A percentile compares a stretch with the other conserved stretches of the same genome.
Conservation (phyloP, 2,113 vertebrate genomes). For the Daboia siamensis region DNA sequence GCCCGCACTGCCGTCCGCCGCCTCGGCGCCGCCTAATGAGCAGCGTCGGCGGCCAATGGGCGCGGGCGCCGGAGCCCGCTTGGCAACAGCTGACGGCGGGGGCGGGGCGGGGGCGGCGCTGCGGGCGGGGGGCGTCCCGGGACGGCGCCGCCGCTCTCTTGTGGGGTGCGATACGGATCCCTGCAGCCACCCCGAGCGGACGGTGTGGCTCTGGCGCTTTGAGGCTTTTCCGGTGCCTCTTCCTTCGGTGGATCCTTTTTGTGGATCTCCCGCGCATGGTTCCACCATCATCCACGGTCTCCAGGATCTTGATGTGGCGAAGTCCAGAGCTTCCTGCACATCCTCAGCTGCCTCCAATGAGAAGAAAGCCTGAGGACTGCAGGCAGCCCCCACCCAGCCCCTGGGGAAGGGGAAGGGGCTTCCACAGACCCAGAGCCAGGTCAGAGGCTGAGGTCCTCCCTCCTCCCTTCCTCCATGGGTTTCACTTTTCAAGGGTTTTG, state of each 20-base stretch:
- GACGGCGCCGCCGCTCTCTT: background rate
- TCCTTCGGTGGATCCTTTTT: background rate
- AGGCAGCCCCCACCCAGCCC: background rate
- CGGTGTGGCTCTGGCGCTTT: background rate
- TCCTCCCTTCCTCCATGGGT: too few species aligned
- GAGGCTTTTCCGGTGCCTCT: background rate
- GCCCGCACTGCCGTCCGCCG: background rate
- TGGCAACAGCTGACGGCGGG: conserved; percentile 12
- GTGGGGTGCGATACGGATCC: too few species aligned
- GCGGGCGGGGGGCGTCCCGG: too few species aligned
- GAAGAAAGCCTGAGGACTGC: background rate
- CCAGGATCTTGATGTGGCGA: background rate
- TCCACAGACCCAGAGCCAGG: too few species aligned
- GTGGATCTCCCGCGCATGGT: background rate
- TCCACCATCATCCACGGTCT: background rate
- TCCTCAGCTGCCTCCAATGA: background rate
- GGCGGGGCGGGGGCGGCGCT: background rate
- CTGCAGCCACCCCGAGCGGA: background rate
- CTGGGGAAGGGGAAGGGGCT: background rate
- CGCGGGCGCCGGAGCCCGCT: background rate
- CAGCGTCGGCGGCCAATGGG: conserved; percentile 16
- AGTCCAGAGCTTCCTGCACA: background rate
- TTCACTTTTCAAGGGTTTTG: too few species aligned
- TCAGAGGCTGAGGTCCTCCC: background rate
- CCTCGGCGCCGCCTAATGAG: conserved; percentile 13